Evolutionary conservation across 2,113 vertebrate species (phyloP).

Genomic region (Neodon shergylaensis): DNA sequence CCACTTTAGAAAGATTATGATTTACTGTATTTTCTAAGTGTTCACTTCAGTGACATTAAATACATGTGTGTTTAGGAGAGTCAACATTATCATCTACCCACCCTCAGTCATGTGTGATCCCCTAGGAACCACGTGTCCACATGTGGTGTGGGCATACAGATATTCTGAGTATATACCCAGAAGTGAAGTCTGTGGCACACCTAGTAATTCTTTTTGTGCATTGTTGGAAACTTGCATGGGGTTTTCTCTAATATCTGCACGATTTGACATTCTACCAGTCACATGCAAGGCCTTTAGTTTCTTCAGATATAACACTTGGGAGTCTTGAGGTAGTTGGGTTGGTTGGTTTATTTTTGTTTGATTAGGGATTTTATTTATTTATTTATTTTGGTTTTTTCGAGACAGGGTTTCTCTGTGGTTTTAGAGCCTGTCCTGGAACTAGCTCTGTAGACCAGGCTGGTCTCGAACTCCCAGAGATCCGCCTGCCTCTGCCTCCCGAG

Average conservation of each 20-base stretch:
- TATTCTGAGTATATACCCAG: neutral
- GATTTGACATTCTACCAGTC: neutral
- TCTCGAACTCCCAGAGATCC: no score
- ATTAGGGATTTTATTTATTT: neutral
- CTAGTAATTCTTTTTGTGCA: neutral
- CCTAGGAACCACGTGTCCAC: neutral
- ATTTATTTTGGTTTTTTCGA: no score
- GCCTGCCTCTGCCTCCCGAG: no score
- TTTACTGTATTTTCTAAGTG: neutral
- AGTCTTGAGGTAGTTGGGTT: neutral
- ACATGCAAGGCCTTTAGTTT: neutral
- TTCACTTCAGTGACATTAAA: neutral
- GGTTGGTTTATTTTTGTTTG: neutral
- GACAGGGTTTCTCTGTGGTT: no score
- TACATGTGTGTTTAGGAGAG: neutral
- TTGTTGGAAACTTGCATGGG: neutral
- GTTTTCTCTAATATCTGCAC: neutral
- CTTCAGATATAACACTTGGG: neutral
- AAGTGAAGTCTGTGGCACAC: neutral
- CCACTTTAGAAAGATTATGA: slow-evolving; percentile 23
- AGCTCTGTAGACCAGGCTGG: no score
- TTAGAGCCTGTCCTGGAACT: no score
- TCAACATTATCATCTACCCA: neutral
- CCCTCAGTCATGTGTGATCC: neutral
- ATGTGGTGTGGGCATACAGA: neutral